These are phyloP conservation scores for Pipa parva DNA, from an alignment of 2,113 vertebrate species.

Conservation along the genomic window DNA sequence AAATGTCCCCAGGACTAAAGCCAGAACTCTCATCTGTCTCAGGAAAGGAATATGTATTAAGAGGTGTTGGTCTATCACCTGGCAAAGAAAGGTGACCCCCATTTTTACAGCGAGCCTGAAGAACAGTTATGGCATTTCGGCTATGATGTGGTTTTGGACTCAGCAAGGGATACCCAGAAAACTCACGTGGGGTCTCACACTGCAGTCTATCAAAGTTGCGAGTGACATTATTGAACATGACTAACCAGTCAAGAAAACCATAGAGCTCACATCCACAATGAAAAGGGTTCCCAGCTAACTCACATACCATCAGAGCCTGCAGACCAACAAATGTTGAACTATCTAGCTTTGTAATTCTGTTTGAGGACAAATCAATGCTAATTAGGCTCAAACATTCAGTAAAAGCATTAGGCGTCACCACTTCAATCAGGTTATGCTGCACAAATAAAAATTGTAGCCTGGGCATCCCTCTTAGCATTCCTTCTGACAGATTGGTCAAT, in stretches of 20 bases:
- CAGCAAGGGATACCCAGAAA: conserved; percentile 81
- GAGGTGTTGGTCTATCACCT: conserved; percentile 76
- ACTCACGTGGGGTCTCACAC: conserved; percentile 86
- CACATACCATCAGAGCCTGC: conserved; percentile 84
- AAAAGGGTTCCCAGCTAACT: conserved; percentile 93
- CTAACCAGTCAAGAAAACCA: conserved; percentile 89
- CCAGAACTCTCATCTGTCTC: conserved; percentile 83
- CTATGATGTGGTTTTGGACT: conserved; percentile 81
- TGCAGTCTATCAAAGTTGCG: conserved; percentile 94
- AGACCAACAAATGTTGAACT: conserved; percentile 82
- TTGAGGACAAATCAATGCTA: conserved; percentile 94
- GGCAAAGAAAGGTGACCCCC: conserved; percentile 72
- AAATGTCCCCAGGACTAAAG: conserved; percentile 72
- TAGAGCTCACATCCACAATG: conserved; percentile 92
- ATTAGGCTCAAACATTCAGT: conserved; percentile 91
- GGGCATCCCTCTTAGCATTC: conserved; percentile 88
- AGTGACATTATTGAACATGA: conserved; percentile 91
- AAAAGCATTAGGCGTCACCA: conserved; percentile 87
- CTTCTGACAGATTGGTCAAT: conserved; percentile 91
- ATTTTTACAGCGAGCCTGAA: conserved; percentile 82
- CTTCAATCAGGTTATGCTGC: conserved; percentile 95
- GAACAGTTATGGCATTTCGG: conserved; percentile 83
- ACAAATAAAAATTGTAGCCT: conserved; percentile 93
- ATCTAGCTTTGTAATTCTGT: conserved; percentile 86
- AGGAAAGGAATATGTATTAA: conserved; percentile 66